Evolutionary conservation across 2,113 vertebrate species (phyloP), one percentile per base, ranked within the genome.

Genomic region (Scomber scombrus): DNA sequence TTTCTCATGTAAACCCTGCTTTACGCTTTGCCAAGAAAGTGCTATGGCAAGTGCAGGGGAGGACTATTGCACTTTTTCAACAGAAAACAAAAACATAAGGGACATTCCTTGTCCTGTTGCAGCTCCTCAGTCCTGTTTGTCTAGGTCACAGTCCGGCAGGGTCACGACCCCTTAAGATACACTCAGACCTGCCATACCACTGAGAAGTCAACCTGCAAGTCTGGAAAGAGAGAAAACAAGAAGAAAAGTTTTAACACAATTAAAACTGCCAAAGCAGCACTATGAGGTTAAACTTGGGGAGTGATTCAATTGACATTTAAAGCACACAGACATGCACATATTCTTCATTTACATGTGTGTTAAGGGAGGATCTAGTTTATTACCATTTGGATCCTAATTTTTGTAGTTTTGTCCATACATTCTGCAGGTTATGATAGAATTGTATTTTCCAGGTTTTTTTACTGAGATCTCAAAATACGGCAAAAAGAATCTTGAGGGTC

Each of bases 81-180:
- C 29, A 52, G 47, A 66, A 65, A 85, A 80, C 62, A 57, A 83
- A 89, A 85, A 66, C 57, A 77, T 74, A 78, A 63, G 43, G 40
- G 57, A 75, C 80, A 92, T 89, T 88, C 87, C 85, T 67, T 74
- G 58, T 80, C 43, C 63, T 56, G 51, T 58, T 49, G 80, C 62
- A 81, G 77, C 85, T 86, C 77, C 62, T 77, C 69, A 0, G 79
- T 82, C 84, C 84, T 89, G 88, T 93, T 91, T 91, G 83, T 91
- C 80, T 69, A 81, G 75, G 47, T 88, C 85, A 71, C 57, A 79
- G 80, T 71, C 64, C 55, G 18, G 40, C 43, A 40, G 89, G 84
- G 83, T 92, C 85, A 3, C 50, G 89, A 92, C 88, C 88, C 84
- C 16, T 1, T 49, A 58, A 86, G 79, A 90, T 71, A 78, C 77